Evolutionary conservation across 1,140 invertebrate genomes (phyloP).

Genomic region (Rhagoletis zephyria): DNA sequence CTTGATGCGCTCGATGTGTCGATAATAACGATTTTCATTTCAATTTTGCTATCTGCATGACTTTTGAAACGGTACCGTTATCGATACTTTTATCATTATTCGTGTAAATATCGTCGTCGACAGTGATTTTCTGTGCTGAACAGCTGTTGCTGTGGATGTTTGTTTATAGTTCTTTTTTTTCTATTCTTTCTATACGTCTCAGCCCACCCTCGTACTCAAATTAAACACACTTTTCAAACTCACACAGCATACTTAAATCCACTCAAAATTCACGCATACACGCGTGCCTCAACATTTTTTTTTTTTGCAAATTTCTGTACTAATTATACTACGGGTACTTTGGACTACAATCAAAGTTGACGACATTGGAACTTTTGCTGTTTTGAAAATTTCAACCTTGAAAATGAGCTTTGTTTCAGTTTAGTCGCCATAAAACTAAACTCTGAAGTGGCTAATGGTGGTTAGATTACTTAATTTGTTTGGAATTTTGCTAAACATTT

Average conservation of each 20-base stretch:
- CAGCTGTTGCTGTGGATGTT: no score
- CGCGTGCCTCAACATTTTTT: not conserved
- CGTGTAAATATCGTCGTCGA: no score
- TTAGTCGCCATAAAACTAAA: not conserved
- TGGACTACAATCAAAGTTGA: not conserved
- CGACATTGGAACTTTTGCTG: conserved; percentile 35
- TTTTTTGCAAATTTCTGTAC: not conserved
- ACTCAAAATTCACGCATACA: not conserved
- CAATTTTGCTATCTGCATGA: no score
- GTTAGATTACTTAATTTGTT: conserved; percentile 19
- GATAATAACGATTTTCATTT: no score
- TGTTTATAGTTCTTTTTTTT: no score
- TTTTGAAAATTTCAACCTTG: conserved; percentile 1
- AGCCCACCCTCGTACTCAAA: no score
- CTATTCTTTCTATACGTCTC: no score
- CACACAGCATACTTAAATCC: not conserved
- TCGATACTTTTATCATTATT: no score
- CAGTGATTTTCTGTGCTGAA: no score
- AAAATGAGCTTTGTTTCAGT: conserved; percentile 12
- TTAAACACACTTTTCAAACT: not conserved
- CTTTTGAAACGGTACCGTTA: no score
- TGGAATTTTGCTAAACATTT: conserved; percentile 26
- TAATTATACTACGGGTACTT: no score
- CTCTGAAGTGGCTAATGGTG: not conserved
- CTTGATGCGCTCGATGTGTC: no score